Evolutionary conservation across 2,797 vertebrate species (phyloP), one percentile per base, ranked within the genome.

Genomic region (Tauraco hartlaubi): DNA sequence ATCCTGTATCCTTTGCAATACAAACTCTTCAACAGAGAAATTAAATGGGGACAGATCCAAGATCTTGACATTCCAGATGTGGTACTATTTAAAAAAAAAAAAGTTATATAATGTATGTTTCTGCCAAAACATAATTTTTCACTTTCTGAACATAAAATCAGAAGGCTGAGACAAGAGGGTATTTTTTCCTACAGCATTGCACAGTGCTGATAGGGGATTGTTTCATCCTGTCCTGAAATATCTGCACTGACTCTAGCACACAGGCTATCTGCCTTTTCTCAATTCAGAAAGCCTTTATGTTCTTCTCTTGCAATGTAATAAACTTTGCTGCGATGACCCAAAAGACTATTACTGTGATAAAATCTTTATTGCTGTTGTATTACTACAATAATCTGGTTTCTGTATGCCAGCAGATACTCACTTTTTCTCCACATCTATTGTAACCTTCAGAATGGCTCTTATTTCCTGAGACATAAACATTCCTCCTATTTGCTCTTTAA

Each of bases 1-100:
- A 98, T 99, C 10, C 20, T 98, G 99, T 99, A 99, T 99, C 99
- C 99, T 99, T 98, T 97, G 59, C 67, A 81, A 11, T 67, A 17
- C 63, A 63, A 81, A 51, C 46, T 80, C 37, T 35, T 67, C 49
- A 62, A 23, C 28, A 39, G 56, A 64, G 61, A 88, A 94, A 62
- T 68, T 13, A 88, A 78, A 52, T 62, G 61, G 20, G 35, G 41
- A 85, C n/a, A 43, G 71, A 89, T 59, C 21, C 33, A 80, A 23
- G 26, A 63, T 92, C 58, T 82, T 91, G 64, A 61, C 25, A 43
- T 85, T 87, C 31, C 58, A 54, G 25, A 62, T 0, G 0, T 9
- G 33, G 26, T 55, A 19, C 18, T 80, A 16, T 37, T 75, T 22
- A 28, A 9, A 5, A 39, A 5, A 39, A 28, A 39, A 52, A 31